A percentile compares a stretch with the other conserved stretches of the same genome.
Evolutionary conservation across 2,113 vertebrate species (phyloP).

Genomic region (Scalopus aquaticus): DNA sequence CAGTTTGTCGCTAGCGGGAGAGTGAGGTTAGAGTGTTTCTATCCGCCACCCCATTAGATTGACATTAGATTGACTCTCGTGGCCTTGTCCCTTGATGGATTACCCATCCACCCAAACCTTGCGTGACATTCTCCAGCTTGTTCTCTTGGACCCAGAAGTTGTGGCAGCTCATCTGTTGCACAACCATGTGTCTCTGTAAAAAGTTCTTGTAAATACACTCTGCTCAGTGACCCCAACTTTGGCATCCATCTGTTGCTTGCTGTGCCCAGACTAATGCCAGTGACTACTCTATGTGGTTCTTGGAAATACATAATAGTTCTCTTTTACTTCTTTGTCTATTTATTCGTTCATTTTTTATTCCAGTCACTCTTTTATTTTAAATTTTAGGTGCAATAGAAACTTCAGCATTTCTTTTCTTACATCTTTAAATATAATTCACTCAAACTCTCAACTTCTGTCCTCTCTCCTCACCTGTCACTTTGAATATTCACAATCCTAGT

Average conservation of each 20-base stretch:
- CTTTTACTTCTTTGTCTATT: background rate
- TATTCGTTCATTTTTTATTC: background rate
- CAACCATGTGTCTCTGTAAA: background rate
- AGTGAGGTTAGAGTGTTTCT: background rate
- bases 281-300: background rate
- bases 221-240: background rate
- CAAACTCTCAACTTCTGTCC: background rate
- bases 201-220: background rate
- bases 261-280: background rate
- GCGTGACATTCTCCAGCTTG: background rate
- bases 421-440: background rate
- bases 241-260: no score
- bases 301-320: background rate
- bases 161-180: background rate
- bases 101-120: background rate
- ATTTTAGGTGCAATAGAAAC: background rate
- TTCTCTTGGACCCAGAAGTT: background rate
- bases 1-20: rapidly evolving
- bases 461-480: background rate
- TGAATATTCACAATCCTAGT: background rate
- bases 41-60: rapidly evolving
- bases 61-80: no score
- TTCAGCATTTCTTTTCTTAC: background rate
- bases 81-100: background rate
- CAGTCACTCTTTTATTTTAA: background rate